Base-by-base conservation (phyloP, 2,113 vertebrate genomes). In the Sebastes schlegelii region DNA sequence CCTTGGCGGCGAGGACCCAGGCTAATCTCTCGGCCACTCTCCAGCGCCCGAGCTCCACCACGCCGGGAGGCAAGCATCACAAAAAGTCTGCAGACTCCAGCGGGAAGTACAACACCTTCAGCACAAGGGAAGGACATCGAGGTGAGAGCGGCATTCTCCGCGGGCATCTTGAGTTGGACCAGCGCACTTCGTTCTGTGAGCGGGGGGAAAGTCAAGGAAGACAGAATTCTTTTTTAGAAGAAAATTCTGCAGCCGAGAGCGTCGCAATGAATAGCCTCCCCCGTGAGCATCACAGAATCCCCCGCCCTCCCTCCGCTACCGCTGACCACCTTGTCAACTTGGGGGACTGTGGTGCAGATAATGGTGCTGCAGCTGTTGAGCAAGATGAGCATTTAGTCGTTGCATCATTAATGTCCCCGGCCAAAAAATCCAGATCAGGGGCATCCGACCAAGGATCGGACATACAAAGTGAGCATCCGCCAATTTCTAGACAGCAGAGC, bases 141-240 rank as follows among this genome's bases (percentile, higher is more conserved):
- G 63, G 85, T 2, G 92, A 96, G 62, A 74, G 69, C 2, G 92
- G 91, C 70, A 49, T 45, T 19, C 91, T 95, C 63, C 68, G 34
- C 26, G 92, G 93, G 93, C 96, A 95, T 88, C 95, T 96, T 34
- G 97, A 96, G 52, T 90, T 96, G 75, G 97, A 98, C 82, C 97
- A 98, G 84, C 96, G 96, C 90, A 97, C 96, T 90, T 96, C 96
- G n/a, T 98, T 98, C 91, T 96, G 96, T 7, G 96, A 97, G 78
- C 94, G 74, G 54, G 74, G 72, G 3, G 91, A 95, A 80, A 92
- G 86, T 94, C 96, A 97, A 93, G 96, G 96, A 90, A 95, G 96
- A 94, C 96, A 90, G 54, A 88, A 83, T 67, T 88, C 95, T 77
- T 63, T 94, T 0, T 45, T 85, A 5, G 57, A n/a, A 1, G 89